Evolutionary conservation across 2,113 vertebrate genomes (phyloP), one percentile per base, ranked within the genome.

Genomic region (Boleophthalmus pectinirostris): DNA sequence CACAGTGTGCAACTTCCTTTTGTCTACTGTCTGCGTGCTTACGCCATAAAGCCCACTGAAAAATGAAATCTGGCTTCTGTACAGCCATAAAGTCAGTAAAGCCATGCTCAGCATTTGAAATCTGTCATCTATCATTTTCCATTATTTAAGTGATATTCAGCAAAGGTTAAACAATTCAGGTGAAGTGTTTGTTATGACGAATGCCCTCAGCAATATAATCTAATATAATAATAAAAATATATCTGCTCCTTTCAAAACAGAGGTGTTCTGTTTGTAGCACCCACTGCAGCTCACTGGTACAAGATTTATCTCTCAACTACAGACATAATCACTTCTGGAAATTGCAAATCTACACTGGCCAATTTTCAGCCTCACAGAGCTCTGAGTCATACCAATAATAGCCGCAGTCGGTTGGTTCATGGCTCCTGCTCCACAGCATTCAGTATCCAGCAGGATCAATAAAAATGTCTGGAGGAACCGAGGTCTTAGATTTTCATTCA

Each of bases 321-420:
- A 47, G 16, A 71, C 63, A 47, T 56, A 45, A 46, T 63, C 24
- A 65, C 47, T 49, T 29, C 58, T n/a, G 25, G 45, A 56, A 79
- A 70, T 67, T 64, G 61, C 33, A 64, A 64, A 64, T 43, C 71
- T 60, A 45, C 35, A 71, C 72, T 66, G 72, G 80, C 68, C 70
- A 76, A 9, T 80, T 84, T 72, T 64, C 35, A 63, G 75, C 68
- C 63, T 71, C 69, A 69, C 68, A 68, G 64, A n/a, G 43, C 0
- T 33, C 70, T 81, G 70, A 81, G 51, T 87, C 80, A 84, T 68
- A 69, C 57, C 72, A 75, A 69, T 70, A 60, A 78, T 45, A 74
- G 23, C 70, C 67, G 72, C 60, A 64, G 77, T 57, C 78, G 38
- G 74, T 76, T 69, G 46, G 69, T 25, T 25, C 33, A 56, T 51